Conservation (phyloP, 2,888 invertebrate genomes). For the Tethea ocularis region DNA sequence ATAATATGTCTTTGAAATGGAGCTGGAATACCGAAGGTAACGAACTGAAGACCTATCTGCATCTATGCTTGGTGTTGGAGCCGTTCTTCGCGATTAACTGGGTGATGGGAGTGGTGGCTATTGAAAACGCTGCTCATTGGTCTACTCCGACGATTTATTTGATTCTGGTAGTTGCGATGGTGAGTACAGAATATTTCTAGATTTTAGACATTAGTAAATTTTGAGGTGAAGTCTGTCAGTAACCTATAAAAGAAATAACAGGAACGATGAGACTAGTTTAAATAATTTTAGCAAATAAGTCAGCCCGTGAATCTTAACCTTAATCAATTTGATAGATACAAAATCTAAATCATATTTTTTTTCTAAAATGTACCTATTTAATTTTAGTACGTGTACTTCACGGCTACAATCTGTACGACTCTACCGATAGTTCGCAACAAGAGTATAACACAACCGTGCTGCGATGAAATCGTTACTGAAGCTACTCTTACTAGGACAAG, state of each 20-base stretch:
- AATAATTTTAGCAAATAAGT: too few relatives aligned
- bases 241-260: too few relatives aligned
- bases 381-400: conserved; percentile 71
- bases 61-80: conserved; percentile 86
- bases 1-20: conserved; percentile 77
- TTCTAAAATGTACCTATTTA: conserved; percentile 7
- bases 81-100: conserved; percentile 89
- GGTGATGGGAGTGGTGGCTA: conserved; percentile 89
- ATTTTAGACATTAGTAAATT: too few relatives aligned
- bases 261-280: too few relatives aligned
- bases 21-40: conserved; percentile 79
- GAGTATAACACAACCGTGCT: conserved; percentile 51
- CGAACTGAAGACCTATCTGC: conserved; percentile 84
- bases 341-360: not conserved
- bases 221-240: too few relatives aligned
- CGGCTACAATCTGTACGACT: conserved; percentile 70
- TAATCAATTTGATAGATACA: too few relatives aligned
- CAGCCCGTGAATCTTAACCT: too few relatives aligned
- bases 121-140: conserved; percentile 87
- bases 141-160: conserved; percentile 85
- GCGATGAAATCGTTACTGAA: conserved; percentile 66
- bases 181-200: conserved; percentile 44
- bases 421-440: conserved; percentile 70
- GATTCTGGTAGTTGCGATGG: conserved; percentile 83
- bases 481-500: conserved; percentile 61